Evolutionary conservation across 1,140 invertebrate genomes (phyloP), one percentile per base, ranked within the genome.

Genomic region (Ostrea denselamellosa): DNA sequence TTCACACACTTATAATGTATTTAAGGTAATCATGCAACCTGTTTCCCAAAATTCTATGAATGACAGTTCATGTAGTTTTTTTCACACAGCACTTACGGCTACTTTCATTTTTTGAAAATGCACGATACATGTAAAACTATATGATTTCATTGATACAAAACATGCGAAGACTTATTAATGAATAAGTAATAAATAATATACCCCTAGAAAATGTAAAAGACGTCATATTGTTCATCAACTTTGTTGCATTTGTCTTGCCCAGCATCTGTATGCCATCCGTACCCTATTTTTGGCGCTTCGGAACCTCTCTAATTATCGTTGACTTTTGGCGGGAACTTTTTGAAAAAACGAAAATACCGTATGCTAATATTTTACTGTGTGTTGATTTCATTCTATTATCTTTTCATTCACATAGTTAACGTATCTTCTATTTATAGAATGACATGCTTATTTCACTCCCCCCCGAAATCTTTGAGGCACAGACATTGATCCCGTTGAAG

Each of bases 191-290:
- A 17, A 28, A 25, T 34, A 71, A 28, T 71, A 28, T 71, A 71
- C 68, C 68, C 68, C 68, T 71, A 25, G 12, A 71, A 71, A 71
- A 71, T 25, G 68, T 71, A 71, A 25, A 12, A 9, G 68, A 71
- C 25, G 22, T 25, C 68, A 71, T 71, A 12, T 2, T 14, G n/a
- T 62, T 62, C n/a, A 19, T 44, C 58, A 62, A n/a, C n/a, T 62
- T 62, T 12, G 14, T 62, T 5, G 10, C 58, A 19, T 62, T n/a
- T 62, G 58, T 25, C 56, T 19, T 58, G 10, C 12, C 19, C 68
- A 71, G 68, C 22, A 25, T 71, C 68, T 71, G n/a, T 8, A 2
- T 22, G 25, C 22, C 68, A 71, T 71, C 68, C 68, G 28, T 25
- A 71, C 22, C 65, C 65, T 12, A 71, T 4, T 12, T 8, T 71